Percentiles rank a stretch among this genome's conserved stretches.
Conservation (phyloP, 2,888 invertebrate species). For the Frankliniella intonsa region DNA sequence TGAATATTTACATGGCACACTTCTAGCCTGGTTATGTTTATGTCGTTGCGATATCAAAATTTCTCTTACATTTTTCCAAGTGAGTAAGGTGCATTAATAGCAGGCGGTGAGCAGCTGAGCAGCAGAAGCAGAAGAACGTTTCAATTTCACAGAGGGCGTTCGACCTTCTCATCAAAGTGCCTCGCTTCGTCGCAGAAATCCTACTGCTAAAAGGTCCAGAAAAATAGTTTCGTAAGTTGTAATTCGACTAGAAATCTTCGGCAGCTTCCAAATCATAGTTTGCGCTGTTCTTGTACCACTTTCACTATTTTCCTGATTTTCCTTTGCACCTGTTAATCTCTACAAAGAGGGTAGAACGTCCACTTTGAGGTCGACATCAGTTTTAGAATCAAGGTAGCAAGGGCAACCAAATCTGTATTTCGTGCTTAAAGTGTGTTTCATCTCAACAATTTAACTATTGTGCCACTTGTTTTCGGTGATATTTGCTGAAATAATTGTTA, state of each 20-base stretch:
- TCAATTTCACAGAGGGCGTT: neutral
- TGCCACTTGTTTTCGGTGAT: neutral
- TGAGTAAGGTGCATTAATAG: too few relatives aligned
- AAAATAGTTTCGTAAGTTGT: neutral
- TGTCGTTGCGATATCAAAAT: too few relatives aligned
- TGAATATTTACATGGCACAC: too few relatives aligned
- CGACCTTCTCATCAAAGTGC: conserved; percentile 22
- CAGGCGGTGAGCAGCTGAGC: neutral
- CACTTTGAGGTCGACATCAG: conserved; percentile 3
- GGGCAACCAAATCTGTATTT: too few relatives aligned
- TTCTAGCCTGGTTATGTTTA: too few relatives aligned
- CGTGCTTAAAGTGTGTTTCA: too few relatives aligned
- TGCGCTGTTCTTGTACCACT: too few relatives aligned
- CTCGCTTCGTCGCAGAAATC: neutral
- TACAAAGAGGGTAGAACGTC: neutral
- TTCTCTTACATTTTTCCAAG: too few relatives aligned
- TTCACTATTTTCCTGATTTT: neutral
- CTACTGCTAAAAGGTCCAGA: neutral
- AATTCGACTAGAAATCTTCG: neutral
- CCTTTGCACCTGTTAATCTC: neutral
- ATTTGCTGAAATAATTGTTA: neutral
- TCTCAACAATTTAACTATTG: neutral
- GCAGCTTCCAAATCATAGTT: too few relatives aligned
- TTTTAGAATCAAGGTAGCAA: neutral
- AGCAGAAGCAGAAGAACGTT: neutral